A percentile compares a stretch with the other conserved stretches of the same genome.
Evolutionary conservation across 2,113 vertebrate genomes (phyloP).

Genomic region (Osmerus mordax): DNA sequence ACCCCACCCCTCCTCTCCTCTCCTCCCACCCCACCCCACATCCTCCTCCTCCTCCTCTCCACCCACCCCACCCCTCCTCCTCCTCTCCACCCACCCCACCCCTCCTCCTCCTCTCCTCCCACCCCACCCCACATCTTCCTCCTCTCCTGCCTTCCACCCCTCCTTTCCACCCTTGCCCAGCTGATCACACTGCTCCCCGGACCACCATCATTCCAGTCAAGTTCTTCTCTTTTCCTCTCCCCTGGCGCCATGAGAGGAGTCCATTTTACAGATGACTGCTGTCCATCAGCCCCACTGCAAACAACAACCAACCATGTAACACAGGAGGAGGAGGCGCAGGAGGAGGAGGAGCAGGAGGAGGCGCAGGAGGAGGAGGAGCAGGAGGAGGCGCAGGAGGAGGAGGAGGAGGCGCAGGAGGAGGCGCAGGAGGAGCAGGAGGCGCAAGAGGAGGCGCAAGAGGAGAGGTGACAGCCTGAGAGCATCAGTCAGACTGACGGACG

Average conservation of each 20-base stretch:
- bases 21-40: too few relatives aligned
- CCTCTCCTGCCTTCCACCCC: too few relatives aligned
- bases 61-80: too few relatives aligned
- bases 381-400: constrained; percentile 19
- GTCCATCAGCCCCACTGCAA: constrained; percentile 62
- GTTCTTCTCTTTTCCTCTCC: too few relatives aligned
- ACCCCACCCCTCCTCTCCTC: too few relatives aligned
- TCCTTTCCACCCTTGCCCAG: too few relatives aligned
- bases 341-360: constrained; percentile 1
- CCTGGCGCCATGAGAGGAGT: constrained; percentile 32
- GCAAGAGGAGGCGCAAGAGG: background rate
- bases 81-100: too few relatives aligned
- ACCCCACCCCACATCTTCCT: too few relatives aligned
- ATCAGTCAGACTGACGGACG: constrained; percentile 65
- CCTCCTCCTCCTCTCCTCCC: too few relatives aligned
- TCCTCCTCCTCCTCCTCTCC: too few relatives aligned
- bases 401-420: background rate
- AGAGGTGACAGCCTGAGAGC: constrained; percentile 42
- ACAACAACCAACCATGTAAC: constrained; percentile 64
- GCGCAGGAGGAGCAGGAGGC: constrained; percentile 5
- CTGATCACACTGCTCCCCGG: too few relatives aligned
- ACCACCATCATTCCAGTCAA: too few relatives aligned
- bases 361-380: constrained; percentile 15
- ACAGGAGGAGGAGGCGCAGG: constrained; percentile 33
- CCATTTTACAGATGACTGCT: constrained; percentile 77